Evolutionary conservation across 2,888 invertebrate genomes (phyloP), one percentile per base, ranked within the genome.

Genomic region (Apamea epomidion): DNA sequence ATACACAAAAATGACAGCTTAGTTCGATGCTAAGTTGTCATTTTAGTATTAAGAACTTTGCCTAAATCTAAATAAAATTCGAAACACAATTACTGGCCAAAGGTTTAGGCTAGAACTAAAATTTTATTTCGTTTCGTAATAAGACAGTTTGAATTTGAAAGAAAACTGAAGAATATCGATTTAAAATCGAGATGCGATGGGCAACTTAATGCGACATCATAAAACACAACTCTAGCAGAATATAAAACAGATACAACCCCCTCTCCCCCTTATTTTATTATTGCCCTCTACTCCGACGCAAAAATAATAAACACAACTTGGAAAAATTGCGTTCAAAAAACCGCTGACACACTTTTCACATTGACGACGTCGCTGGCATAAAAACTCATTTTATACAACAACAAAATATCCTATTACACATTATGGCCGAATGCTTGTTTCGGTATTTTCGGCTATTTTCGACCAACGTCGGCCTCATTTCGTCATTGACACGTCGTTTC

Each of bases 311-410:
- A 84, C 67, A 82, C 48, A 78, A 84, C 74, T 84, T 70, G 42
- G 76, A 64, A 73, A 78, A 83, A 79, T 81, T 83, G 60, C 67
- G 69, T 64, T 73, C 32, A 58, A 74, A 85, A 86, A 87, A 83
- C 75, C 72, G 80, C 88, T 83, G 87, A 87, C 87, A 83, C 83
- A 81, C 60, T 78, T 84, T 87, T 84, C 78, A 82, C 84, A 88
- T 85, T 75, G 80, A 74, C 64, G 69, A 10, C 64, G 37, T 58
- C 74, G 70, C 45, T 62, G 67, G 68, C 81, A 60, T 78, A 81
- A 88, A 89, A 87, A 85, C 88, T 80, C 80, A 82, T 88, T 89
- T 80, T 88, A 80, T 79, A 83, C 65, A 80, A 72, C 73, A 87
- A 87, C 84, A 85, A 84, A 87, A 88, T 68, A 80, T 80, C 79